Evolutionary conservation across 2,113 vertebrate genomes (phyloP), one percentile per base, ranked within the genome.

Genomic region (Lathamus discolor): DNA sequence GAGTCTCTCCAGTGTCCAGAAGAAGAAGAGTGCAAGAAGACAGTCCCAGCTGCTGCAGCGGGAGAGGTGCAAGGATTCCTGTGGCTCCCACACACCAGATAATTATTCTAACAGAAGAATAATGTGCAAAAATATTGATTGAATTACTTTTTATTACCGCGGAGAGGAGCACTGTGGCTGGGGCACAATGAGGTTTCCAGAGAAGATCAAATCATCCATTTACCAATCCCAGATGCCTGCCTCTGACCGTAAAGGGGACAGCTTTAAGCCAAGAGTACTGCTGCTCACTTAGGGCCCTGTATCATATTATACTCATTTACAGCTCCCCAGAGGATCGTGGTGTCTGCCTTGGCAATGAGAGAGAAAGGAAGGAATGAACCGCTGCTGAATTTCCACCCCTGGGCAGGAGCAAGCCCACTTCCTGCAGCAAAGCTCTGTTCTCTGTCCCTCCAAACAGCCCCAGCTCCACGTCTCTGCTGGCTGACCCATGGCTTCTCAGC

Each of bases 61-160:
- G 31, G 17, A 83, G 59, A 88, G 22, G 27, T 81, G 20, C 55
- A 83, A 80, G 61, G 54, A 33, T 35, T 91, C 22, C 49, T 70
- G 59, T 2, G 3, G 63, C 64, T 93, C 72, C 31, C 81, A 81
- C 12, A 9, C 46, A 51, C 1, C 2, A 13, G 54, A 51, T 88
- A 54, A 96, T 80, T 86, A 77, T 80, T 92, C 31, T 68, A 90
- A 59, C 76, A 93, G 76, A 85, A 88, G 64, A 91, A 81, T 39
- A 92, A 88, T 18, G 8, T 88, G 73, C 24, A 86, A 90, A 95
- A 91, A 55, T n/a, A 55, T 88, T 83, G 37, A 70, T 63, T 27
- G 63, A 80, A 77, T 93, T 77, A 94, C 20, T 83, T 92, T 90
- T 88, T 77, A 81, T 92, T 94, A 55, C 29, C 80, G 55, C 0